Conservation (phyloP, 2,113 vertebrate genomes). For the Tragelaphus buxtoni region DNA sequence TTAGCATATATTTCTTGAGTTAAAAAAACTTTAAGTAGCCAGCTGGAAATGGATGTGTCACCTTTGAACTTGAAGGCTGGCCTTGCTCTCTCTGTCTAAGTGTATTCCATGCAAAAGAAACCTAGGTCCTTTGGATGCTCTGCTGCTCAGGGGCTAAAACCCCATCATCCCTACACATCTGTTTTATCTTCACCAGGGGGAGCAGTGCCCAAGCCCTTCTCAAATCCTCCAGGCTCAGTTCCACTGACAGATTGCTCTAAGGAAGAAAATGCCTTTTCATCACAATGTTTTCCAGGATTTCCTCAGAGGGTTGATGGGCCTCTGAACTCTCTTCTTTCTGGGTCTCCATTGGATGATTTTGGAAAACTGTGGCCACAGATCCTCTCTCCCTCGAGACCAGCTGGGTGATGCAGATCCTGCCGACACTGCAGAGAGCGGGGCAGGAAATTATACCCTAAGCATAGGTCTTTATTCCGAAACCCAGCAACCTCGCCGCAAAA, state of each 20-base stretch:
- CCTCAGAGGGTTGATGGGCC: not conserved
- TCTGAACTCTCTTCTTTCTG: not conserved
- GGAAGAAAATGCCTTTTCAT: not conserved
- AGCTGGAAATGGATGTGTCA: not conserved
- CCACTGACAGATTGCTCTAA: not conserved
- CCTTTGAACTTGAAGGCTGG: not conserved
- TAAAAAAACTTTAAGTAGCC: not conserved
- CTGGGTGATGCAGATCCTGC: not conserved
- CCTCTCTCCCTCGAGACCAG: not conserved
- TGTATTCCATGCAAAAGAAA: not conserved
- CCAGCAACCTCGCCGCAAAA: not conserved
- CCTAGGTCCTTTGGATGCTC: not conserved
- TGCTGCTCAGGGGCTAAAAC: not conserved
- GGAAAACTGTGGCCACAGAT: not conserved
- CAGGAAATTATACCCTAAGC: not conserved
- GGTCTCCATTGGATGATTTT: not conserved
- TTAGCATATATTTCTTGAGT: not conserved
- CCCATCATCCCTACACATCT: not conserved
- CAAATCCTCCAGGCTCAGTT: not conserved
- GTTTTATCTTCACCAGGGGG: not conserved
- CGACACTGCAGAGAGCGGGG: not conserved
- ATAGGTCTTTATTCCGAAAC: not conserved
- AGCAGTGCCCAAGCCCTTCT: not conserved
- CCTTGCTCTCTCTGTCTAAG: not conserved
- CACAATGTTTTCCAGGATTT: not conserved